Base-by-base conservation (phyloP, 2,797 vertebrate genomes). In the Pseudomugil gertrudae region DNA sequence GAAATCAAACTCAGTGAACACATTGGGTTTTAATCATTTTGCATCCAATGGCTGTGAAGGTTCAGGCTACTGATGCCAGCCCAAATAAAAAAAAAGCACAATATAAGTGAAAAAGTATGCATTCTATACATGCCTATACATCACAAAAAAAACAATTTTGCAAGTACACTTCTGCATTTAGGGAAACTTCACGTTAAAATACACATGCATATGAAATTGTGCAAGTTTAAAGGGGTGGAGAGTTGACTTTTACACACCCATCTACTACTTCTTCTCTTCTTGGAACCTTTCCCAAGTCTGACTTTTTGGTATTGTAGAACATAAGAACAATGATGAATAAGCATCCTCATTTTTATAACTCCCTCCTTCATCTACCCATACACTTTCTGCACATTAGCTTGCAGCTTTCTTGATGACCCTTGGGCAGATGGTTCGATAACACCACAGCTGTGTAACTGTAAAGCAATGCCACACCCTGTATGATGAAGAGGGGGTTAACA, bases 361-460 rank as follows among this genome's bases (percentile, higher is more conserved):
- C 24, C 9, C 17, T 45, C 58, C 72, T 40, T 57, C 67, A 64
- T 57, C 74, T 63, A 58, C 54, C 52, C 50, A 57, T 50, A 50
- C 57, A 35, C 35, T 23, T 62, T 47, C 69, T 67, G 69, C 79
- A 69, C 48, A 57, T 81, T 69, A 79, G 75, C 85, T 76, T 54
- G 51, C 53, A 73, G 85, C 77, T 75, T 80, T 86, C 85, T 85
- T 80, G 84, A 80, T 74, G 81, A 89, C 76, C 81, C 79, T 69
- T 64, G 79, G 48, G 80, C 89, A 90, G 90, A 92, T 87, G 89
- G 84, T 80, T 79, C 81, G 86, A 81, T 82, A 83, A 81, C 84
- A 43, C 56, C 84, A 63, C 87, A 89, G 87, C 86, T 85, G 79
- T 55, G 62, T 48, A 35, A 45, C 81, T 63, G 70, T 79, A 88